Evolutionary conservation across 2,797 vertebrate species (phyloP).

Genomic region (Podarcis lilfordi): DNA sequence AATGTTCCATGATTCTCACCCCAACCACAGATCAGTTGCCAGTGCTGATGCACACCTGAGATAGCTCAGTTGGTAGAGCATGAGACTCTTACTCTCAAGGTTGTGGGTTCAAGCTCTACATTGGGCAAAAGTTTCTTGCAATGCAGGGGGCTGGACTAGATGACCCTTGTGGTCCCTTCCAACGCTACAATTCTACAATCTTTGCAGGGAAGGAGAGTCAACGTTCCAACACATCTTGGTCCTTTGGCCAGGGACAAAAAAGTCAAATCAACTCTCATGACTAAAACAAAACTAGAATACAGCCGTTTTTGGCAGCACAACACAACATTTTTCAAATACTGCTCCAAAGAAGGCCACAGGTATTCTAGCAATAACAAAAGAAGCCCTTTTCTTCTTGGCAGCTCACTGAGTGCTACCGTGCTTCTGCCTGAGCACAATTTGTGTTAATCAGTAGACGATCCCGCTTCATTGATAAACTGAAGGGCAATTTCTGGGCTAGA

Average conservation of each 20-base stretch:
- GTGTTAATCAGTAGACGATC: not conserved
- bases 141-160: too few species aligned
- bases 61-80: too few species aligned
- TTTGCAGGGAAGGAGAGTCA: not conserved
- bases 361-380: not conserved
- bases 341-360: not conserved
- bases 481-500: not conserved
- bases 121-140: too few species aligned
- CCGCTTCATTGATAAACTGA: not conserved
- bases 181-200: too few species aligned
- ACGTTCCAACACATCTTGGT: not conserved
- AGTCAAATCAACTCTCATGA: not conserved
- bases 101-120: too few species aligned
- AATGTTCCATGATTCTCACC: not conserved
- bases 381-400: not conserved
- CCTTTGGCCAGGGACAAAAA: not conserved
- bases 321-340: not conserved
- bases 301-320: not conserved
- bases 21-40: not conserved
- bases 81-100: too few species aligned
- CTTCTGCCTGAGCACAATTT: not conserved
- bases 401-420: not conserved
- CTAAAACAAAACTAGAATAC: not conserved
- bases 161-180: too few species aligned
- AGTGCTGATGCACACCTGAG: too few species aligned